phyloP scores from a whole-genome alignment of 1,140 invertebrate species.

The Agraylea sexmaculata region DNA sequence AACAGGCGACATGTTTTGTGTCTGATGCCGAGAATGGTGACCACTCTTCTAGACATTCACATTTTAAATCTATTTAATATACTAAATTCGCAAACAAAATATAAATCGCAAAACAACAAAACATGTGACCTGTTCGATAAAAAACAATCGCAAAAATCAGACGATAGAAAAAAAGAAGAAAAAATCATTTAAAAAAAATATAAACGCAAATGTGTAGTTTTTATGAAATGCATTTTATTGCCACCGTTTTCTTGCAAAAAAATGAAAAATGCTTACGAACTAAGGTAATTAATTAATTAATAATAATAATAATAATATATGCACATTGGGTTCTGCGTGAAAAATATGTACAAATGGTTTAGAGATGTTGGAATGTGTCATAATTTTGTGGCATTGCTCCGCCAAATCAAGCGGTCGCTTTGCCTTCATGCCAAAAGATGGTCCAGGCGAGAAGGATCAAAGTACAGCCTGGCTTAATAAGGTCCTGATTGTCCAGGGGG shows the following conservation, averaged over 20 bases:
- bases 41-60: too few species aligned
- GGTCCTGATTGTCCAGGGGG: slow-evolving; percentile 38
- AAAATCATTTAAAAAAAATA: slow-evolving; percentile 14
- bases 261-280: slow-evolving; percentile 18
- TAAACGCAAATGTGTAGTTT: slow-evolving; percentile 15
- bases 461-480: slow-evolving; percentile 13
- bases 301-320: slow-evolving; percentile 23
- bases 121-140: slow-evolving; percentile 14
- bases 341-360: slow-evolving; percentile 23
- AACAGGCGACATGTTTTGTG: too few species aligned
- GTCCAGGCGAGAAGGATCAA: too few species aligned
- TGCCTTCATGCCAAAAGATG: too few species aligned
- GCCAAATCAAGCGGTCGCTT: too few species aligned
- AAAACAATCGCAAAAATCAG: slow-evolving; percentile 10
- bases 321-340: slow-evolving; percentile 22
- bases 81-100: slow-evolving; percentile 15
- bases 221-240: slow-evolving; percentile 23
- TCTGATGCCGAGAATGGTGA: too few species aligned
- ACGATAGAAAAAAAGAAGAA: too few species aligned
- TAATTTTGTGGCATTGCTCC: too few species aligned
- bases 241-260: slow-evolving; percentile 23
- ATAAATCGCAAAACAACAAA: slow-evolving; percentile 1
- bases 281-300: slow-evolving; percentile 15
- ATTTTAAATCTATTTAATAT: too few species aligned
- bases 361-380: too few species aligned